Conservation (phyloP, 2,113 vertebrate genomes). For the Chloebia gouldiae region DNA sequence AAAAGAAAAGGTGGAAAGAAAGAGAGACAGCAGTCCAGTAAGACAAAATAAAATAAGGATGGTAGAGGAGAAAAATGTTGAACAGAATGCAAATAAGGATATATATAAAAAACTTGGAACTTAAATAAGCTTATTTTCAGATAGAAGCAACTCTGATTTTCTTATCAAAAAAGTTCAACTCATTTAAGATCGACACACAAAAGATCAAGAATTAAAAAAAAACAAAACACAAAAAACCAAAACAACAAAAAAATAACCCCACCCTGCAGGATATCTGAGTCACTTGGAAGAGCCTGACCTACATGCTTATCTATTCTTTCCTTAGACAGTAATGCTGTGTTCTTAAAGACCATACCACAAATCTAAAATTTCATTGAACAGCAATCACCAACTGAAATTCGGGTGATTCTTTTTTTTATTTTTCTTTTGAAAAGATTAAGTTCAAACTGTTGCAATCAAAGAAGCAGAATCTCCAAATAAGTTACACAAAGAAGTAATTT, state of each 20-base stretch:
- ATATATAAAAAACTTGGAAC: background rate
- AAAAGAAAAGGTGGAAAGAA: background rate
- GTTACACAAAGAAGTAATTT: background rate
- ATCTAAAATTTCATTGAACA: background rate
- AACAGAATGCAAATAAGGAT: background rate
- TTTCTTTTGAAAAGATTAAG: background rate
- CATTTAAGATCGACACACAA: rapidly evolving
- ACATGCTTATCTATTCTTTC: background rate
- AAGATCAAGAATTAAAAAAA: background rate
- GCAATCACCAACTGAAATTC: background rate
- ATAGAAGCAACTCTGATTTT: background rate
- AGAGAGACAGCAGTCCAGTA: background rate
- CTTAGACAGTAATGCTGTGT: background rate
- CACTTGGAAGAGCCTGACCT: background rate
- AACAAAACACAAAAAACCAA: too few relatives aligned
- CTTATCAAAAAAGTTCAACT: background rate
- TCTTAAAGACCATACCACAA: background rate
- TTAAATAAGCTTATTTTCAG: background rate
- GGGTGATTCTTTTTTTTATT: background rate
- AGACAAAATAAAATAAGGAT: background rate
- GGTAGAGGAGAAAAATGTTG: background rate
- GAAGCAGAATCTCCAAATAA: background rate
- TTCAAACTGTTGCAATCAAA: background rate
- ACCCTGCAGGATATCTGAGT: background rate
- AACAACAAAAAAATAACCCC: too few relatives aligned